A percentile compares a stretch with the other conserved stretches of the same genome.
phyloP scores from a whole-genome alignment of 2,113 vertebrate genomes.

The Burhinus oedicnemus region DNA sequence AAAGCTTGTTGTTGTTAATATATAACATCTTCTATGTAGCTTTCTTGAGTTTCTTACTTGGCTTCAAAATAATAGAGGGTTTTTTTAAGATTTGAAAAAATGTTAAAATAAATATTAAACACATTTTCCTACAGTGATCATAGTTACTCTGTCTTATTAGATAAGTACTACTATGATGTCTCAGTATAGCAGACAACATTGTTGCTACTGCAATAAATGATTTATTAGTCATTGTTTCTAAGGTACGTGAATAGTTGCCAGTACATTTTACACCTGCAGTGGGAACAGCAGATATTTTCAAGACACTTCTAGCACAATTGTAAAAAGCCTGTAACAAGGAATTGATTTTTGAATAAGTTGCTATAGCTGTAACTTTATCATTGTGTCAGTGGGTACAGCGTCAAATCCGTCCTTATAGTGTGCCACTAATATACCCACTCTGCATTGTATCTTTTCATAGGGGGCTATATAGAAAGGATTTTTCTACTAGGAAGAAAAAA shows the following conservation, averaged over 20 bases:
- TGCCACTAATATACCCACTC: neutral
- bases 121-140: neutral
- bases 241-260: neutral
- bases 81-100: neutral
- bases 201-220: neutral
- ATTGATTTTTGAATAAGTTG: conserved; percentile 7
- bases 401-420: neutral
- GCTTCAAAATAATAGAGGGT: neutral
- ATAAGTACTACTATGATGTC: neutral
- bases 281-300: neutral
- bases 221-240: neutral
- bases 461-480: neutral
- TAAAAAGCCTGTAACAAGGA: neutral
- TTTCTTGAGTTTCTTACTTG: neutral
- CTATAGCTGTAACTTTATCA: neutral
- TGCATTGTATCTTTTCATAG: neutral
- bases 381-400: neutral
- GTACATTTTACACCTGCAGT: neutral
- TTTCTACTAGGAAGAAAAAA: neutral
- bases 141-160: neutral
- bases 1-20: neutral
- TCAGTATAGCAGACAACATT: neutral
- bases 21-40: neutral
- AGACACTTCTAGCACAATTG: neutral
- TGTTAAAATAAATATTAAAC: neutral